Conservation (phyloP, 1,140 invertebrate genomes). For the Macrobrachium nipponense region DNA sequence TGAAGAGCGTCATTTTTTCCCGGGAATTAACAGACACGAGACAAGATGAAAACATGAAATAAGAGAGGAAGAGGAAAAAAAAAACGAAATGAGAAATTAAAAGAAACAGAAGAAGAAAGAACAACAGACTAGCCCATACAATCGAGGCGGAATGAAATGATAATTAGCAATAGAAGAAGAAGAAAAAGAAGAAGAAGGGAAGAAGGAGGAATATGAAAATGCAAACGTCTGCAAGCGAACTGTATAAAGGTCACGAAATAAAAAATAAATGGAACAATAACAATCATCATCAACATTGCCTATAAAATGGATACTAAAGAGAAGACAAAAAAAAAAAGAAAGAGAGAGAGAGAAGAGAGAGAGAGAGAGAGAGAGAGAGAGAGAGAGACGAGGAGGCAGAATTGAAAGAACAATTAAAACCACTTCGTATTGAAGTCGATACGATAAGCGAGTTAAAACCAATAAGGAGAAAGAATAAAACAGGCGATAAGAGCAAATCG, state of each 20-base stretch:
- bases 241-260: no score
- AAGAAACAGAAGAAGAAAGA: neutral
- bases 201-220: no score
- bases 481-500: neutral
- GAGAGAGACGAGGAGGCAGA: neutral
- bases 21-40: neutral
- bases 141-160: neutral
- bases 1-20: no score
- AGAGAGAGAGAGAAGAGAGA: constrained; percentile 4
- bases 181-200: neutral
- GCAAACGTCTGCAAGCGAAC: no score
- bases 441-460: neutral
- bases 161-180: neutral
- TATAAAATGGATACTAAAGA: no score
- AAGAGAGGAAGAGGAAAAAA: neutral
- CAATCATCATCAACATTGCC: no score
- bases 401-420: neutral
- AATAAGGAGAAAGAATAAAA: no score
- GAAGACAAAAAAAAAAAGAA: no score
- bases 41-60: neutral
- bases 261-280: no score
- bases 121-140: neutral
- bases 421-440: neutral
- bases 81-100: neutral
- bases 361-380: neutral